A percentile compares a stretch with the other conserved stretches of the same genome.
phyloP scores from a whole-genome alignment of 2,888 invertebrate species.

The Alcis repandata region DNA sequence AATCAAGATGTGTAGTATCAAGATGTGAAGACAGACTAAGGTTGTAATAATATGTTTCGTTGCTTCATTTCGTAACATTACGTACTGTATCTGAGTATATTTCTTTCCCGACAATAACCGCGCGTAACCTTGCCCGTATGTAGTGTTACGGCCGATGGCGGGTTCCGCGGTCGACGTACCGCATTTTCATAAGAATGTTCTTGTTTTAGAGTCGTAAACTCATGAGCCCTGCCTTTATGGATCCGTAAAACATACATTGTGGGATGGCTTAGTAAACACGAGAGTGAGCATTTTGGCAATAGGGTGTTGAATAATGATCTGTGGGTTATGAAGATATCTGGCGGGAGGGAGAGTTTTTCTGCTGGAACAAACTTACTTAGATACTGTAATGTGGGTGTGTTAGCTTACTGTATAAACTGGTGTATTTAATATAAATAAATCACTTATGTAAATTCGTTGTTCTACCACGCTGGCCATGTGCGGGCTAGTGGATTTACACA shows the following conservation, averaged over 20 bases:
- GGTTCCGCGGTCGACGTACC: conserved; percentile 31
- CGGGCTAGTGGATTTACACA: too few species aligned
- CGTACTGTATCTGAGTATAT: conserved; percentile 10
- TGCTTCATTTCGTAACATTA: not conserved
- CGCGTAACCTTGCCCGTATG: conserved; percentile 31
- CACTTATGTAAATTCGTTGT: too few species aligned
- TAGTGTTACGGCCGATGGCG: conserved; percentile 26
- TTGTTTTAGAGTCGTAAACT: conserved; percentile 34
- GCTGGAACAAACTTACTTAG: not conserved
- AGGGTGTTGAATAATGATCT: not conserved
- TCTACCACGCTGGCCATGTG: too few species aligned
- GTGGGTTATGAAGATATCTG: conserved; percentile 6
- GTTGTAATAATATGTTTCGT: too few species aligned
- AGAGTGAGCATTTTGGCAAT: conserved; percentile 17
- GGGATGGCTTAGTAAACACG: conserved; percentile 19
- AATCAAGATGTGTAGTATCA: too few species aligned
- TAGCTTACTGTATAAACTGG: too few species aligned
- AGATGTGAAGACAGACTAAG: too few species aligned
- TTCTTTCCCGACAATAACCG: conserved; percentile 21
- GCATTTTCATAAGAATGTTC: conserved; percentile 35
- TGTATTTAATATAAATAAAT: too few species aligned
- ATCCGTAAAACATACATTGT: conserved; percentile 28
- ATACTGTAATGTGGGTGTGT: not conserved
- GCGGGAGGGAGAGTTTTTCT: not conserved
- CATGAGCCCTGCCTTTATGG: conserved; percentile 27